phyloP scores from a whole-genome alignment of 2,113 vertebrate genomes.

The Anser cygnoides region DNA sequence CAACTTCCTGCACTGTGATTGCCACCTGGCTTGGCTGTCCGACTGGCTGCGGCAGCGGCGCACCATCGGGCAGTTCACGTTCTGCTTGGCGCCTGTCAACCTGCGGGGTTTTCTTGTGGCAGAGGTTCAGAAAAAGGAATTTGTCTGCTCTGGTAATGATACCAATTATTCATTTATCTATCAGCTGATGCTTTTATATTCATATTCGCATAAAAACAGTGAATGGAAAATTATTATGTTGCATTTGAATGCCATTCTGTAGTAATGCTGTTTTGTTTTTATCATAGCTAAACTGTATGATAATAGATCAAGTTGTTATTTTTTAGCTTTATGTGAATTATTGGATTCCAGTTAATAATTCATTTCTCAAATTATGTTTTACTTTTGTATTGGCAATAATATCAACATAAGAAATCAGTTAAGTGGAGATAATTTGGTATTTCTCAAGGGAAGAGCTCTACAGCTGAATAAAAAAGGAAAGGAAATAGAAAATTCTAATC shows the following conservation, averaged over 20 bases:
- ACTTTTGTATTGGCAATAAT: not conserved
- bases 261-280: not conserved
- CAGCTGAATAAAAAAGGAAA: constrained; percentile 29
- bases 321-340: constrained; percentile 20
- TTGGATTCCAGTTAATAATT: constrained; percentile 39
- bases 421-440: constrained; percentile 36
- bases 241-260: not conserved
- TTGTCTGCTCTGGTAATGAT: constrained; percentile 88
- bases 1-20: constrained; percentile 96
- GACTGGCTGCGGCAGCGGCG: constrained; percentile 95
- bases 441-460: constrained; percentile 28
- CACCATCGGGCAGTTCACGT: constrained; percentile 94
- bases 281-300: not conserved
- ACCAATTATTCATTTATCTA: not conserved
- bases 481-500: constrained; percentile 36
- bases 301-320: constrained; percentile 19
- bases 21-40: constrained; percentile 97
- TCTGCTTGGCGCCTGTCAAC: constrained; percentile 94
- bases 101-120: constrained; percentile 95
- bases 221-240: not conserved
- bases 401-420: constrained; percentile 47
- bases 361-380: constrained; percentile 23
- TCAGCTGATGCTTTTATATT: not conserved
- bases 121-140: constrained; percentile 97
- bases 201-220: not conserved